Base-by-base conservation (phyloP, 2,797 vertebrate genomes). In the Lindbergichthys nudifrons region DNA sequence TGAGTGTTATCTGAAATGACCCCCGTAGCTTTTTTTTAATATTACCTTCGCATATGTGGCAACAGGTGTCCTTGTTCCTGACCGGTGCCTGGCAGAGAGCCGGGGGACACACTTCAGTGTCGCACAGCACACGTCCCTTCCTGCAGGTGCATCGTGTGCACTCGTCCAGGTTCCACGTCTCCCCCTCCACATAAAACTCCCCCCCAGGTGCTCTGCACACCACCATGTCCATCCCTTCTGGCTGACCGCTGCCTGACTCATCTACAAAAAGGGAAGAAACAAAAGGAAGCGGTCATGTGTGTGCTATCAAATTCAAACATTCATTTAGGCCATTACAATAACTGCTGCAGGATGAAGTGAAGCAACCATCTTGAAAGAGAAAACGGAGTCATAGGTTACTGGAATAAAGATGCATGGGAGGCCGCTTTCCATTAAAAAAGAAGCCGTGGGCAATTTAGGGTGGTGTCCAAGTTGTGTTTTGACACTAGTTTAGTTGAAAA, bases 111-210 rank as follows among this genome's bases (percentile, higher is more conserved):
- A 92, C 90, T 88, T 96, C 94, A 0, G 93, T 93, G 77, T 96
- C 95, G 47, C 95, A 96, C 80, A 96, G 92, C 51, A 96, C 94
- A 1, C 95, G 89, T 30, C 95, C 95, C 65, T 91, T 92, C 82
- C 95, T 92, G 86, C 95, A 96, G 77, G 95, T 96, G 88, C 95
- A 96, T 47, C 91, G 91, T 0, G 92, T 95, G 87, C 95, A 96
- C 71, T 94, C 92, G 42, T 96, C 95, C 91, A 96, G 88, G 85
- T 94, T 91, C 95, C 95, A 96, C n/a, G 94, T 95, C 84, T 96
- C 95, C 14, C 95, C 95, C 70, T 96, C 95, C 84, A 96, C 91
- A 2, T 95, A 96, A 54, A 95, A 93, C 5, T 95, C 94, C 5
- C 95, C 95, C 0, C 93, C 94, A 0, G 94, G 94, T 1, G 95